Percentiles rank a stretch among this genome's conserved stretches.
phyloP scores from a whole-genome alignment of 2,888 invertebrate genomes.

The Portevinia maculata region DNA sequence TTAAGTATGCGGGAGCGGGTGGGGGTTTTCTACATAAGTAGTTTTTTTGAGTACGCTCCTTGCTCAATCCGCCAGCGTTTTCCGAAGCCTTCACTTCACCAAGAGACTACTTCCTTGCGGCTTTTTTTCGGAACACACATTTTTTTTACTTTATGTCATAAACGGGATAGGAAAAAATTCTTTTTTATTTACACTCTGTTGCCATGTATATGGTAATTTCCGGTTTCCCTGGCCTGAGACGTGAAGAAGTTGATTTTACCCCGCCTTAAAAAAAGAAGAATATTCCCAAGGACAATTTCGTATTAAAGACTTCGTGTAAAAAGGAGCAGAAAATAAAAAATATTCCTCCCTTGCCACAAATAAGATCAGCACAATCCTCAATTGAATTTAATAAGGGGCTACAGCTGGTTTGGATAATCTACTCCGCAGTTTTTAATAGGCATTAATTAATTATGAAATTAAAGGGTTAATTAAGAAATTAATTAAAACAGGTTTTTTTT shows the following conservation, averaged over 20 bases:
- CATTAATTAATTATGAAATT: slow-evolving; percentile 23
- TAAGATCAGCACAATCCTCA: slow-evolving; percentile 23
- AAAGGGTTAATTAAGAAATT: slow-evolving; percentile 22
- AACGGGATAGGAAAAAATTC: slow-evolving; percentile 27
- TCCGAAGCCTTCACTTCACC: neutral
- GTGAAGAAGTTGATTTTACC: neutral
- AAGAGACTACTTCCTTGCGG: slow-evolving; percentile 8
- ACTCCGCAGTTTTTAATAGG: neutral
- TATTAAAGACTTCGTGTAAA: neutral
- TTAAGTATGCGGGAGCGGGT: slow-evolving; percentile 15
- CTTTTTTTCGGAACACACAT: slow-evolving; percentile 52
- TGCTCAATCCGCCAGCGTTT: no score
- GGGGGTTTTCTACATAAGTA: neutral
- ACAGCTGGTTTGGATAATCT: neutral
- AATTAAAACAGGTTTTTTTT: neutral
- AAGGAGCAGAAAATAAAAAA: neutral
- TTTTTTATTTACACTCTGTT: slow-evolving; percentile 5
- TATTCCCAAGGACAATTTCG: slow-evolving; percentile 53
- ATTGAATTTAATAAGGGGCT: slow-evolving; percentile 10
- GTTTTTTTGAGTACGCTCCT: no score
- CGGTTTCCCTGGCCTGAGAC: slow-evolving; percentile 24
- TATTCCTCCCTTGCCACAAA: neutral
- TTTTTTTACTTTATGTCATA: slow-evolving; percentile 64
- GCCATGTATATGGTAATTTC: slow-evolving; percentile 41
- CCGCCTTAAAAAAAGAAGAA: slow-evolving; percentile 7